phyloP scores from a whole-genome alignment of 2,888 invertebrate species.

The Cosmorhoe ocellata region DNA sequence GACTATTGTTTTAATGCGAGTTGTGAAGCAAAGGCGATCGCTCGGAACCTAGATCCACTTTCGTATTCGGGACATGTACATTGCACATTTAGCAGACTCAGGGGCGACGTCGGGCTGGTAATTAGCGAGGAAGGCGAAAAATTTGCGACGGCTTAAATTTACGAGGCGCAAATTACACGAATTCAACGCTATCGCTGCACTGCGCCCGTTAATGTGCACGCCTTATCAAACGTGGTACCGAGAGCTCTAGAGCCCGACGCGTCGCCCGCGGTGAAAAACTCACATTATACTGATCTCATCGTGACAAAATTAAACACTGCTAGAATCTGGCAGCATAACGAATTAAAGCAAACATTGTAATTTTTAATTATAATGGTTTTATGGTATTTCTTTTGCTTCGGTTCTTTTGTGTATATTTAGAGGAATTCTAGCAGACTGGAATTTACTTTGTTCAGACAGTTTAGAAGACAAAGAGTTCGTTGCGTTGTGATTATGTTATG shows the following conservation, averaged over 20 bases:
- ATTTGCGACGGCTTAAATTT: slow-evolving; percentile 81
- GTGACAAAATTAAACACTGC: slow-evolving; percentile 54
- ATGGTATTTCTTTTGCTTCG: slow-evolving; percentile 14
- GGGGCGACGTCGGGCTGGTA: slow-evolving; percentile 76
- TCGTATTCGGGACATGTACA: slow-evolving; percentile 76
- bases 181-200: slow-evolving; percentile 76
- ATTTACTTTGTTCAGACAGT: slow-evolving; percentile 23
- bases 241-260: slow-evolving; percentile 42
- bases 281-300: slow-evolving; percentile 59
- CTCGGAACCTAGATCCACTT: slow-evolving; percentile 59
- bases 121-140: slow-evolving; percentile 81
- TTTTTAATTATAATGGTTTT: slow-evolving; percentile 13
- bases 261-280: slow-evolving; percentile 41
- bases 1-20: slow-evolving; percentile 69
- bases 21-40: slow-evolving; percentile 62
- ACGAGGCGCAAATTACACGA: slow-evolving; percentile 82
- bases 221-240: slow-evolving; percentile 68
- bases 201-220: slow-evolving; percentile 75
- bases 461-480: slow-evolving; percentile 16
- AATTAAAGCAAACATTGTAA: slow-evolving; percentile 33
- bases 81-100: slow-evolving; percentile 77
- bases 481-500: slow-evolving; percentile 2
- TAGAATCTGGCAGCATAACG: slow-evolving; percentile 31
- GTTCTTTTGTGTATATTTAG: slow-evolving; percentile 19
- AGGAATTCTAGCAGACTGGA: slow-evolving; percentile 16